Evolutionary conservation across 2,113 vertebrate genomes (phyloP), one percentile per base, ranked within the genome.

Genomic region (Dicrurus megarhynchus): DNA sequence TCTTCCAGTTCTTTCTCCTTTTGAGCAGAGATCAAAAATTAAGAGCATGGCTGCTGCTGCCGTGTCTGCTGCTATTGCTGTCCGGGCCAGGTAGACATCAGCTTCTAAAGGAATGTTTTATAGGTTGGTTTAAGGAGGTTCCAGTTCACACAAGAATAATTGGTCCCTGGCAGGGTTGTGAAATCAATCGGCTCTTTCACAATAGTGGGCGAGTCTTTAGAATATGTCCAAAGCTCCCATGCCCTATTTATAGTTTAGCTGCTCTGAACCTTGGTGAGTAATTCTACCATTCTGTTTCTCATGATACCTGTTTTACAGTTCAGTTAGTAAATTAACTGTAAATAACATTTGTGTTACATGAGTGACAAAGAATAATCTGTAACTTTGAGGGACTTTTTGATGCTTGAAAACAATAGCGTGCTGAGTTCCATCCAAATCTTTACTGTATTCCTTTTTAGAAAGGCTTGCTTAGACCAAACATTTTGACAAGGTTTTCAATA

Each of bases 31-130:
- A 81, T 94, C 97, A 65, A 94, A 93, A 60, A 91, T 95, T 59
- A 97, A 93, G 87, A 97, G 85, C 46, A 86, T 88, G 8, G 98
- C 98, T 33, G 98, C 98, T 41, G 98, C 98, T 39, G 89, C 97
- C 0, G 95, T 98, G 47, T 93, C 97, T 95, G 95, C 97, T 84
- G 97, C 93, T 30, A 16, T 95, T 67, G 96, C 97, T 92, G 57
- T 97, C 47, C 98, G 90, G 64, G 97, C 97, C 91, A 99, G 98
- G 98, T 98, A 98, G 98, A 98, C 20, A 41, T 80, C 64, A 28
- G 1, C 49, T 90, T 59, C 73, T 18, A 68, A 75, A 52, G 10
- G 41, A 69, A 12, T 61, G 22, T 92, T 90, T 94, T 82, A 37
- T 84, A 21, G 14, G 12, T 53, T 44, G 28, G 7, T 56, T 94